phyloP scores from a whole-genome alignment of 2,797 vertebrate genomes.

The Mormyrops boulengeri region DNA sequence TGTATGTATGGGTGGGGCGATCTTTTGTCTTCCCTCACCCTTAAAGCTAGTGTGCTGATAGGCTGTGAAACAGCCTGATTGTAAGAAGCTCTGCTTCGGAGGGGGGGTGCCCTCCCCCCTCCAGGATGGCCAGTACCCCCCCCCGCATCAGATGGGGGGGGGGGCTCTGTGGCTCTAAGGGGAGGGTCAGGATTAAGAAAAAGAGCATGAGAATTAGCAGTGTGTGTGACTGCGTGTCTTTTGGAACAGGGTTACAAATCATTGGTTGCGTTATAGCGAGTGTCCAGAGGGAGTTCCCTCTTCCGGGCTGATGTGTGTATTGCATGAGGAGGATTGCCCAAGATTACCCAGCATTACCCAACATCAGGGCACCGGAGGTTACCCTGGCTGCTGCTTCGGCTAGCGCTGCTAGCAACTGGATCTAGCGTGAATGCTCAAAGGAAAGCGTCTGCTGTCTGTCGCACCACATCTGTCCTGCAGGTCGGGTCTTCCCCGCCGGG shows the following conservation, averaged over 20 bases:
- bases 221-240: neutral
- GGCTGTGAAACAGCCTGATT: neutral
- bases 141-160: neutral
- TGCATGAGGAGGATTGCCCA: neutral
- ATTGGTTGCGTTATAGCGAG: neutral
- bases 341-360: neutral
- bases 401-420: neutral
- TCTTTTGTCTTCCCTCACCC: neutral
- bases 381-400: no score
- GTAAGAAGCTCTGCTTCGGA: neutral
- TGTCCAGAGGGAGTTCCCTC: neutral
- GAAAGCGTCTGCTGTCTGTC: neutral
- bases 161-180: neutral
- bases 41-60: neutral
- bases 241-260: neutral
- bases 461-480: neutral
- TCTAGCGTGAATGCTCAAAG: neutral
- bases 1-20: constrained; percentile 37
- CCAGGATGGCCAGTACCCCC: neutral
- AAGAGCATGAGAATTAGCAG: neutral
- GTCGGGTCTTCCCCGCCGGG: neutral
- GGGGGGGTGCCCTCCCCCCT: neutral
- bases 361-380: neutral
- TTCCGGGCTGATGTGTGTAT: neutral
- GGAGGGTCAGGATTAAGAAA: neutral